Evolutionary conservation across 2,888 invertebrate genomes (phyloP).

Genomic region (Drosophila helvetica): DNA sequence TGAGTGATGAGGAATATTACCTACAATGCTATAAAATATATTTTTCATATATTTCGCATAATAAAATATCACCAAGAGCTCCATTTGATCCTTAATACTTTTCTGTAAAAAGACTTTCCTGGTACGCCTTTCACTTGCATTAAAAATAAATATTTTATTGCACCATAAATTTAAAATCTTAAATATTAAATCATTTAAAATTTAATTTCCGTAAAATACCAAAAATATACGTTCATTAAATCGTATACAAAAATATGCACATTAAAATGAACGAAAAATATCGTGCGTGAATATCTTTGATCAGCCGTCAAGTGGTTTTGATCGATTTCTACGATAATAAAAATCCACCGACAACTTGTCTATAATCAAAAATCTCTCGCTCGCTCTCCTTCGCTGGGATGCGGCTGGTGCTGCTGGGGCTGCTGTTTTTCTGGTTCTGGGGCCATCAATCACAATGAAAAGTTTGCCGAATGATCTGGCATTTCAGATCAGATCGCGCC

Average conservation of each 20-base stretch:
- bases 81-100: no score
- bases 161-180: background rate
- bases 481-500: conserved; percentile 50
- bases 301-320: conserved; percentile 76
- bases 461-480: conserved; percentile 45
- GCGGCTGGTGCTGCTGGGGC: conserved; percentile 35
- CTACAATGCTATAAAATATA: no score
- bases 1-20: no score
- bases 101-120: no score
- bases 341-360: conserved; percentile 63
- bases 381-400: no score
- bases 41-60: background rate
- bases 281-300: conserved; percentile 61
- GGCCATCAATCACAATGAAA: conserved; percentile 70
- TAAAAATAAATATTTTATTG: no score
- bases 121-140: no score
- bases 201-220: conserved; percentile 31
- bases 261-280: conserved; percentile 22
- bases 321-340: conserved; percentile 74
- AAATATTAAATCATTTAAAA: background rate
- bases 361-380: conserved; percentile 64
- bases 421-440: conserved; percentile 57
- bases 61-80: background rate
- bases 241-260: conserved; percentile 65
- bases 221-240: conserved; percentile 60